Evolutionary conservation across 2,888 invertebrate genomes (phyloP), one percentile per base, ranked within the genome.

Genomic region (Orthosia gothica): DNA sequence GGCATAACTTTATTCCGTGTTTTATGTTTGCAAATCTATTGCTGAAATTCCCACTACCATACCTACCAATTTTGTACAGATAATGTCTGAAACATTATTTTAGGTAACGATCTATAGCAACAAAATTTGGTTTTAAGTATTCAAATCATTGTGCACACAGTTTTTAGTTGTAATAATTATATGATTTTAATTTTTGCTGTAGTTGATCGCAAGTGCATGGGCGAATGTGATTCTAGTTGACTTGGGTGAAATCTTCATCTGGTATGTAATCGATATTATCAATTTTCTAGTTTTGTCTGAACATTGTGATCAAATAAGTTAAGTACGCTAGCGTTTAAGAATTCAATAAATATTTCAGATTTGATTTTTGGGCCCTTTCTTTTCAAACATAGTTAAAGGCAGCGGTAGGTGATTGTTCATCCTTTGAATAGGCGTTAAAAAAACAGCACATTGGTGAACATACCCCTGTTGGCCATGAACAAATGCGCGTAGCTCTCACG

Each of bases 241-340:
- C 54, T 55, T 76, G 79, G 74, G 74, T 84, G 57, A 83, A 79
- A 80, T 78, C 66, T 49, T 81, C 79, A 70, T 76, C 68, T 76
- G 76, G 65, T 70, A 67, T 80, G 70, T 70, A 76, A 81, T 83
- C 71, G 66, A 79, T 84, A 81, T 83, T 81, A 83, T 81, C 79
- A 81, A 83, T 75, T 74, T 70, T 82, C 75, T 83, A 84, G 76
- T 86, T 77, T 84, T 80, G 65, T 82, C 83, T 85, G 76, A 88
- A 84, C 77, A 90, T 89, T 92, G 92, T 92, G 91, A 92, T 91
- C 88, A 77, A 87, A 85, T 87, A 76, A 70, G 74, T 70, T 89
- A 91, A 89, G 85, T 83, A 64, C 59, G 75, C 73, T 81, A 83
- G 79, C 70, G 63, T 79, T 54, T 88, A 90, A 87, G 86, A 76